These are phyloP conservation scores for Drosophila auraria DNA, from an alignment of 1,140 invertebrate genomes.

Conservation along the genomic window DNA sequence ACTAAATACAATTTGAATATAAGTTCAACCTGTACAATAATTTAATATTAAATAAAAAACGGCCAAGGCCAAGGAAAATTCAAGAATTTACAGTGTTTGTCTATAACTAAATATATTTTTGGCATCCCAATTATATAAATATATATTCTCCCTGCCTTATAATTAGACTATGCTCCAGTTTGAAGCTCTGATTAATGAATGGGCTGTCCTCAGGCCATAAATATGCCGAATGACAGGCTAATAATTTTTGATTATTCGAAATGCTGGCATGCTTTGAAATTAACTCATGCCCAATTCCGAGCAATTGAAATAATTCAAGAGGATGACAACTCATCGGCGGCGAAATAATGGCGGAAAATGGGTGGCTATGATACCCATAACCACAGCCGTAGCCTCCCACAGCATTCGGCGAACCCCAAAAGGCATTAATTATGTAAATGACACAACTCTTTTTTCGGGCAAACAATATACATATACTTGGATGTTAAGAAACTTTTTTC, in stretches of 20 bases:
- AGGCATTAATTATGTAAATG: slow-evolving; percentile 67
- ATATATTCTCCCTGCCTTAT: neutral
- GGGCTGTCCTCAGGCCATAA: slow-evolving; percentile 28
- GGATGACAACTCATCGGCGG: slow-evolving; percentile 25
- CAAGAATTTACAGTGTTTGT: neutral
- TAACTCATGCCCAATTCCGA: slow-evolving; percentile 15
- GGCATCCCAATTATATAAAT: neutral
- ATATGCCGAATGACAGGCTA: slow-evolving; percentile 41
- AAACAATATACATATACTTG: slow-evolving; percentile 28
- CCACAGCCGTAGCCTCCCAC: slow-evolving; percentile 4
- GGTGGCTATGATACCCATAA: neutral
- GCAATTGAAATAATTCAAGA: slow-evolving; percentile 58
- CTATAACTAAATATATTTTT: neutral
- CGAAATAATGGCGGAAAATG: neutral
- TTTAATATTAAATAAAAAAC: slow-evolving; percentile 80
- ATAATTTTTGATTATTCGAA: slow-evolving; percentile 39
- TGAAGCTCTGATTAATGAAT: slow-evolving; percentile 38
- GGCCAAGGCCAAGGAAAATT: slow-evolving; percentile 60
- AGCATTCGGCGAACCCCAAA: slow-evolving; percentile 12
- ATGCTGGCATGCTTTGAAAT: slow-evolving; percentile 30
- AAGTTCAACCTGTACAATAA: slow-evolving; percentile 84
- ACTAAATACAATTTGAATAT: slow-evolving; percentile 83
- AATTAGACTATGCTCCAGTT: slow-evolving; percentile 11
- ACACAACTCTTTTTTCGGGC: slow-evolving; percentile 53
- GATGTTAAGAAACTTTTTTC: slow-evolving; percentile 34